Evolutionary conservation across 2,797 vertebrate genomes (phyloP).

Genomic region (Miichthys miiuy): DNA sequence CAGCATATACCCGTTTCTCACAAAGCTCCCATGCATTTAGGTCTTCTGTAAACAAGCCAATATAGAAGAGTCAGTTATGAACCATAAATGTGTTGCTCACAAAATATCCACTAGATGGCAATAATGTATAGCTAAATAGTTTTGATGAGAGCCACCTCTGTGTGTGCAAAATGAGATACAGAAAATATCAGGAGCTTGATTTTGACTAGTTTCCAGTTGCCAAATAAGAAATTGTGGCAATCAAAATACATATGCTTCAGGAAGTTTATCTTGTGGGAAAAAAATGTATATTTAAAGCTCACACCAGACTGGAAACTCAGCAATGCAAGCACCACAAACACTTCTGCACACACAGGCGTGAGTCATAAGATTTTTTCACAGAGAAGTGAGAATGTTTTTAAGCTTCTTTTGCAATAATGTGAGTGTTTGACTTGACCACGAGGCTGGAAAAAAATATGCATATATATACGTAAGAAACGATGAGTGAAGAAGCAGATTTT

Average conservation of each 20-base stretch:
- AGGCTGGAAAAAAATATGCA: slow-evolving; percentile 18
- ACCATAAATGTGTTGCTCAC: neutral
- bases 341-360: slow-evolving; percentile 23
- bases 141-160: neutral
- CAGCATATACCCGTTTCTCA: neutral
- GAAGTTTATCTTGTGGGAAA: slow-evolving; percentile 56
- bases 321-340: neutral
- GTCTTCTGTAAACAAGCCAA: slow-evolving; percentile 13
- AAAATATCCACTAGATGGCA: slow-evolving; percentile 73
- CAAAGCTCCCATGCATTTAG: slow-evolving; percentile 12
- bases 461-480: slow-evolving; percentile 1
- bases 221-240: slow-evolving; percentile 51
- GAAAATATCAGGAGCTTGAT: slow-evolving; percentile 13
- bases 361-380: slow-evolving; percentile 39
- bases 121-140: slow-evolving; percentile 44
- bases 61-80: slow-evolving; percentile 14
- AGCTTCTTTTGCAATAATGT: slow-evolving; percentile 5
- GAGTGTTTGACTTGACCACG: slow-evolving; percentile 2
- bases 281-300: slow-evolving; percentile 54
- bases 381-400: slow-evolving; percentile 16
- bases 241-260: slow-evolving; percentile 51
- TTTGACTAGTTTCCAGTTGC: slow-evolving; percentile 44
- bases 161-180: slow-evolving; percentile 25
- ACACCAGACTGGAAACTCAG: slow-evolving; percentile 40
- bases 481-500: slow-evolving; percentile 25